phyloP scores from a whole-genome alignment of 2,113 vertebrate genomes.

The Leuciscus idus region DNA sequence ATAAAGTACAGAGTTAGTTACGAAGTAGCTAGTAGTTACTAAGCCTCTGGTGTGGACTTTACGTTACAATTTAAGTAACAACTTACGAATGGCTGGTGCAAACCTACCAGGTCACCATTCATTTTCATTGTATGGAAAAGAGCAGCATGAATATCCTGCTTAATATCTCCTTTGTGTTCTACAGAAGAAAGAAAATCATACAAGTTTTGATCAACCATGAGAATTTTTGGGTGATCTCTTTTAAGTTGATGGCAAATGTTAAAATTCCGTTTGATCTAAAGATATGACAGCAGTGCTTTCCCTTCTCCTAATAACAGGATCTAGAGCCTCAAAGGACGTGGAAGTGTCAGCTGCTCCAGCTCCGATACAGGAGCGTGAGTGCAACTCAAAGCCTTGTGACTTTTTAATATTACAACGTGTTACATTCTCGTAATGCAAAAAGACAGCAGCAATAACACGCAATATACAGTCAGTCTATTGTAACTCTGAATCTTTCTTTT shows the following conservation, averaged over 20 bases:
- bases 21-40: too few relatives aligned
- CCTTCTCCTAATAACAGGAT: background rate
- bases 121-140: background rate
- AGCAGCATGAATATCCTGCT: background rate
- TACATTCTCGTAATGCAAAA: background rate
- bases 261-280: background rate
- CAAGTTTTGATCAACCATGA: conserved; percentile 2
- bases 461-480: conserved; percentile 2
- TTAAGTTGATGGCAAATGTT: background rate
- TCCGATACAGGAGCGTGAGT: conserved; percentile 51
- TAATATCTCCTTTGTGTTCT: background rate
- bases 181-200: background rate
- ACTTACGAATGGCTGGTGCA: too few relatives aligned
- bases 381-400: background rate
- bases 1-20: too few relatives aligned
- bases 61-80: too few relatives aligned
- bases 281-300: background rate
- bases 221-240: background rate
- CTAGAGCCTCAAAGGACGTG: conserved; percentile 13
- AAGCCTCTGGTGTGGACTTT: too few relatives aligned
- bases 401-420: background rate
- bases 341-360: conserved; percentile 32
- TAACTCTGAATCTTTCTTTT: conserved; percentile 1
- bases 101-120: background rate
- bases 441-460: conserved; percentile 3